phyloP scores from a whole-genome alignment of 2,888 invertebrate genomes.

The Calephelis perditalis region DNA sequence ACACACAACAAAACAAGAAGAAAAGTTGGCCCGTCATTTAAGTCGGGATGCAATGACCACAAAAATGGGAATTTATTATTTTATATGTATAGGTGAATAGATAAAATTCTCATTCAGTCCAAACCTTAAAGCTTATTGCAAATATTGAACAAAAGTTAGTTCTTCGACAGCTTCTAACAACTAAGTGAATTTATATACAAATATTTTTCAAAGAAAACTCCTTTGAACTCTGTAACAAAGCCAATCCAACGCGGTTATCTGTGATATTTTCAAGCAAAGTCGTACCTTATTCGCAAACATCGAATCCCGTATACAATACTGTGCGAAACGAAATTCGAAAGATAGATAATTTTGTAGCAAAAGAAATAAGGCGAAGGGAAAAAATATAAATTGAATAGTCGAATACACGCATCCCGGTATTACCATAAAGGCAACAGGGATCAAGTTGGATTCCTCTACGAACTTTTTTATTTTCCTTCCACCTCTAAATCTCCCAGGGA shows the following conservation, averaged over 20 bases:
- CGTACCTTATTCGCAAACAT: constrained; percentile 76
- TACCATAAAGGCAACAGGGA: constrained; percentile 77
- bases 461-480: constrained; percentile 79
- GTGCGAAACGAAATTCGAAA: constrained; percentile 77
- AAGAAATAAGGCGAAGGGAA: constrained; percentile 74
- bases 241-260: constrained; percentile 74
- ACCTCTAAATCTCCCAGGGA: constrained; percentile 76
- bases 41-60: too few relatives aligned
- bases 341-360: constrained; percentile 74
- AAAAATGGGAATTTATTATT: too few relatives aligned
- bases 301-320: constrained; percentile 73
- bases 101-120: constrained; percentile 20
- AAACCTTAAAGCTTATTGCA: constrained; percentile 33
- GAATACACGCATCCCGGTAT: constrained; percentile 77
- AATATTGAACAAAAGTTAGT: constrained; percentile 43
- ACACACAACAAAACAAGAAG: too few relatives aligned
- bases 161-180: constrained; percentile 35
- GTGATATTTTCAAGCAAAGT: constrained; percentile 69
- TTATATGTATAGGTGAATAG: too few relatives aligned
- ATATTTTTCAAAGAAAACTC: constrained; percentile 67
- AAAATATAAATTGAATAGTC: constrained; percentile 78
- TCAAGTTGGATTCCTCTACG: constrained; percentile 76
- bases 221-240: constrained; percentile 76
- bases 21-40: too few relatives aligned
- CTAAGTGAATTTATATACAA: constrained; percentile 61